phyloP scores from a whole-genome alignment of 2,797 vertebrate genomes.

The Austrolebias charrua region DNA sequence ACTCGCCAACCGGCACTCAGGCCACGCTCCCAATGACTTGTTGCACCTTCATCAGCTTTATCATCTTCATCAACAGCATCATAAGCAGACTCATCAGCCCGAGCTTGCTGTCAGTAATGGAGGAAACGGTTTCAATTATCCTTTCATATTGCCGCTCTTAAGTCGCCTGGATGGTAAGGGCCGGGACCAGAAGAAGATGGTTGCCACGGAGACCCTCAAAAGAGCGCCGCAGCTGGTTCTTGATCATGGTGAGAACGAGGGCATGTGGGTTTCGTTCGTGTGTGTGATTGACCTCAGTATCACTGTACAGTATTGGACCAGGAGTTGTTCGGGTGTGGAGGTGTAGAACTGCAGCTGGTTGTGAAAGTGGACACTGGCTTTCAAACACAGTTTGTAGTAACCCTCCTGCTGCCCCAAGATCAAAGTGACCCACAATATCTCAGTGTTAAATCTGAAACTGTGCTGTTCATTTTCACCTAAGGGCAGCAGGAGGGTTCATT shows the following conservation, averaged over 20 bases:
- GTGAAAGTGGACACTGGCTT: not conserved
- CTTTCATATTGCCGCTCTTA: constrained; percentile 86
- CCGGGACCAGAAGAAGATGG: constrained; percentile 72
- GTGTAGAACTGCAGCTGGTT: constrained; percentile 9
- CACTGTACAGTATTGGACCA: constrained; percentile 5
- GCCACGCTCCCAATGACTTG: constrained; percentile 74
- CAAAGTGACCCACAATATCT: too few relatives aligned
- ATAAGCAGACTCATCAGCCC: constrained; percentile 57
- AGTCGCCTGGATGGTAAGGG: constrained; percentile 46
- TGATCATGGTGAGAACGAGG: constrained; percentile 83
- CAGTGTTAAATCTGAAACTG: too few relatives aligned
- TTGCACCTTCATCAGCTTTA: constrained; percentile 88
- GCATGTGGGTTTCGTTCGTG: constrained; percentile 2
- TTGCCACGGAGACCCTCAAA: constrained; percentile 73
- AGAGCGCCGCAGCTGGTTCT: constrained; percentile 84
- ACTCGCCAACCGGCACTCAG: constrained; percentile 71
- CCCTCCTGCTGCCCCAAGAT: not conserved
- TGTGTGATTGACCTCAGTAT: constrained; percentile 12
- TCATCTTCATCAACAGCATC: constrained; percentile 86
- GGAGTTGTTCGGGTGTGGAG: constrained; percentile 1
- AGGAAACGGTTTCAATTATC: constrained; percentile 86
- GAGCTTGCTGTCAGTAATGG: constrained; percentile 62
- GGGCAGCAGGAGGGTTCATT: too few relatives aligned
- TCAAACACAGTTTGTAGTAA: not conserved
- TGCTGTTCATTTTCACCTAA: too few relatives aligned